phyloP scores from a whole-genome alignment of 2,113 vertebrate species.

The Percina caprodes region DNA sequence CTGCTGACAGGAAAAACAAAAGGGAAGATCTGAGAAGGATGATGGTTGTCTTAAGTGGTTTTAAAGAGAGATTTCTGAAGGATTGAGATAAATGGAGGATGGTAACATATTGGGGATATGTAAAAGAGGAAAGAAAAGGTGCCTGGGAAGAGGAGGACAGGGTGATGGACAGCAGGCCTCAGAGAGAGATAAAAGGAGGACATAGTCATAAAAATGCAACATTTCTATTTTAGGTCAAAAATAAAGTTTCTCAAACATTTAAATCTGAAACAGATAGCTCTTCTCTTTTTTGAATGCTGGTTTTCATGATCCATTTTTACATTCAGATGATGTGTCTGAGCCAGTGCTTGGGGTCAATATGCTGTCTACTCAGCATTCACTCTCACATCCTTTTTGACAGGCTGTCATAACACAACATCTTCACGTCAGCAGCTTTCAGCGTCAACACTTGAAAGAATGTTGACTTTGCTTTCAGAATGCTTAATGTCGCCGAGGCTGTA shows the following conservation, averaged over 20 bases:
- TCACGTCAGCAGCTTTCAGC: slow-evolving; percentile 37
- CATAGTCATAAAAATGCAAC: background rate
- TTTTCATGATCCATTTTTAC: slow-evolving; percentile 16
- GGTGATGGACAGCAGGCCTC: background rate
- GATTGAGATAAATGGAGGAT: slow-evolving; percentile 25
- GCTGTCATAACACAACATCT: slow-evolving; percentile 48
- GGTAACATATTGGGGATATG: slow-evolving; percentile 23
- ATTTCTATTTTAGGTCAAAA: slow-evolving; percentile 1
- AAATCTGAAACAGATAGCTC: background rate
- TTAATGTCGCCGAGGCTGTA: background rate
- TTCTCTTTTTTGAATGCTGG: slow-evolving; percentile 67
- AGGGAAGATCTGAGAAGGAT: slow-evolving; percentile 34
- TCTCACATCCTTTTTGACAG: slow-evolving; percentile 35
- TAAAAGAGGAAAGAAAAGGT: slow-evolving; percentile 71
- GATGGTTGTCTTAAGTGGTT: slow-evolving; percentile 17
- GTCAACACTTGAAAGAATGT: slow-evolving; percentile 2
- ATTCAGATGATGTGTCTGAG: slow-evolving; percentile 21
- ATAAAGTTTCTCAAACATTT: slow-evolving; percentile 12
- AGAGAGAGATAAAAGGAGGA: slow-evolving; percentile 3
- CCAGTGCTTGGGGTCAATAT: slow-evolving; percentile 27
- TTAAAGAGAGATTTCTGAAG: slow-evolving; percentile 26
- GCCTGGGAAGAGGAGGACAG: slow-evolving; percentile 78
- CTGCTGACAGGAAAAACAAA: slow-evolving; percentile 61
- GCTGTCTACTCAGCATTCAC: slow-evolving; percentile 20
- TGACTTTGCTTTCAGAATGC: background rate